Evolutionary conservation across 2,113 vertebrate genomes (phyloP).

Genomic region (Lophius piscatorius): DNA sequence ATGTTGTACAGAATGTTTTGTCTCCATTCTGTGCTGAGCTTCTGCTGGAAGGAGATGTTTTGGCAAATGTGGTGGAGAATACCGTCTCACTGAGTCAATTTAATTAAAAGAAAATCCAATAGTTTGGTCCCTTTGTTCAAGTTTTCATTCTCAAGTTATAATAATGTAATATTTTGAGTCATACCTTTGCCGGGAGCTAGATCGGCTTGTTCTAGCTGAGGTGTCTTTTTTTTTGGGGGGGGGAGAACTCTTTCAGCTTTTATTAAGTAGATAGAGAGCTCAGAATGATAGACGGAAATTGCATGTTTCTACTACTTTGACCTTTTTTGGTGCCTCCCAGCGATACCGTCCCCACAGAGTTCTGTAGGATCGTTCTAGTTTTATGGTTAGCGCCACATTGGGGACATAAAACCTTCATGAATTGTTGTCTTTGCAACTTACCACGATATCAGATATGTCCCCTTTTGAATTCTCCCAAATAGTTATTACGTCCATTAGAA

Average conservation of each 20-base stretch:
- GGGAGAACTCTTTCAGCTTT: no score
- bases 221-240: no score
- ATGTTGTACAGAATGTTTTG: not conserved
- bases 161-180: slow-evolving; percentile 50
- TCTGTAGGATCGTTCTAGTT: not conserved
- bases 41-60: slow-evolving; percentile 19
- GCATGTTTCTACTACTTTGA: slow-evolving; percentile 6
- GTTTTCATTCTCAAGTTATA: slow-evolving; percentile 32
- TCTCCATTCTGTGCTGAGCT: slow-evolving; percentile 6
- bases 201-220: slow-evolving; percentile 33
- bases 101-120: slow-evolving; percentile 44
- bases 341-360: no score
- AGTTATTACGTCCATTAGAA: slow-evolving; percentile 8
- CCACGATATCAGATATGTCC: not conserved
- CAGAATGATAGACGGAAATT: no score
- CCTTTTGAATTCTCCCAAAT: not conserved
- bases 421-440: slow-evolving; percentile 1
- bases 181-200: slow-evolving; percentile 28
- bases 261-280: no score
- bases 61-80: slow-evolving; percentile 18
- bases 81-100: slow-evolving; percentile 24
- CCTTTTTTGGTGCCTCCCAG: no score
- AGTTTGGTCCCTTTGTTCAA: slow-evolving; percentile 37
- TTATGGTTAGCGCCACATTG: not conserved
- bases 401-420: not conserved